Evolutionary conservation across 2,888 invertebrate genomes (phyloP).

Genomic region (Stenchaetothrips biformis): DNA sequence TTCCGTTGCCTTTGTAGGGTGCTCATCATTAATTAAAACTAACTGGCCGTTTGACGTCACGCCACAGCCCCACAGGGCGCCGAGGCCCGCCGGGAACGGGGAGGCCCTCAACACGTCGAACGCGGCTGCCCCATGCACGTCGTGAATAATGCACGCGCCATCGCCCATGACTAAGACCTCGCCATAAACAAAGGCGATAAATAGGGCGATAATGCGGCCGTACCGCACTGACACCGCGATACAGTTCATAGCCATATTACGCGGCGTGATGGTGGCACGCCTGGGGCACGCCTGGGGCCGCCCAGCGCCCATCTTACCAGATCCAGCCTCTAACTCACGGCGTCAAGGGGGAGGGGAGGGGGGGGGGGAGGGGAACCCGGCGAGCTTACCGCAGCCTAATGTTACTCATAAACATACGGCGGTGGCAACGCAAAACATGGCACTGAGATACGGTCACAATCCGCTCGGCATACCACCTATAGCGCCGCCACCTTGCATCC

Average conservation of each 20-base stretch:
- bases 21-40: neutral
- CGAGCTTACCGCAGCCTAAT: neutral
- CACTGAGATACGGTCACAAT: slow-evolving; percentile 3
- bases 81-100: too few species aligned
- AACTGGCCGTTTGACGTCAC: neutral
- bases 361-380: neutral
- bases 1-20: neutral
- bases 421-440: slow-evolving; percentile 5
- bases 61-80: too few species aligned
- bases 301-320: neutral
- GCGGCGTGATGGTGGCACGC: neutral
- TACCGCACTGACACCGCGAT: too few species aligned
- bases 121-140: too few species aligned
- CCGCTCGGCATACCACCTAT: neutral
- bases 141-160: too few species aligned
- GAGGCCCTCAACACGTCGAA: too few species aligned
- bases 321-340: neutral
- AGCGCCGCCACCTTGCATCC: neutral
- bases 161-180: too few species aligned
- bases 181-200: too few species aligned
- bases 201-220: too few species aligned
- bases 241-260: too few species aligned
- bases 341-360: neutral
- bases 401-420: slow-evolving; percentile 6
- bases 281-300: neutral